Percentiles rank a stretch among this genome's conserved stretches.
These are phyloP conservation scores for Hylia prasina DNA, from an alignment of 2,113 vertebrate genomes.

Conservation along the genomic window DNA sequence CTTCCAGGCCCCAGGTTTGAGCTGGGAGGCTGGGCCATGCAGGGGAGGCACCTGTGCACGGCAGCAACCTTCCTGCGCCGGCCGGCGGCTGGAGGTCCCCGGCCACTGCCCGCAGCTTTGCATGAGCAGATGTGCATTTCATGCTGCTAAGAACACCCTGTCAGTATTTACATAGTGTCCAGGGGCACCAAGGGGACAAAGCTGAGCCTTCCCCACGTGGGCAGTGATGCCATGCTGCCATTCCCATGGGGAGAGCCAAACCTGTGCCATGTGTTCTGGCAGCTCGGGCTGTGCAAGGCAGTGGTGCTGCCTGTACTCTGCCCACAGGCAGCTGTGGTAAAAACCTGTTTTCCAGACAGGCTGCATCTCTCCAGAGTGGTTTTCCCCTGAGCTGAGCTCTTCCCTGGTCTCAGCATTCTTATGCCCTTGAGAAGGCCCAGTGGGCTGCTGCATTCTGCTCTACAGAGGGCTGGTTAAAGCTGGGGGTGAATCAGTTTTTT, in stretches of 20 bases:
- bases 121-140: conserved; percentile 7
- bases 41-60: background rate
- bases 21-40: background rate
- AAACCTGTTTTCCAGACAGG: background rate
- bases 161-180: background rate
- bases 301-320: accelerated
- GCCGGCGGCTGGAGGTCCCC: accelerated
- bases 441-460: background rate
- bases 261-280: accelerated
- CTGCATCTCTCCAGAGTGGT: background rate
- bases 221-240: background rate
- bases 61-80: accelerated
- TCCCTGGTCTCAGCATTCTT: background rate
- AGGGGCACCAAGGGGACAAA: background rate
- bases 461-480: background rate
- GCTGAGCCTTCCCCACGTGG: accelerated
- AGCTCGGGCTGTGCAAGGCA: accelerated
- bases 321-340: background rate
- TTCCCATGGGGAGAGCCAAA: background rate
- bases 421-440: background rate
- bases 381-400: background rate
- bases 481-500: background rate
- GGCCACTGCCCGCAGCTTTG: accelerated
- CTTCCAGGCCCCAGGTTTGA: background rate
- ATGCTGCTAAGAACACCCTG: background rate